Base-by-base conservation (phyloP, 2,888 invertebrate genomes). In the Phengaris arion region DNA sequence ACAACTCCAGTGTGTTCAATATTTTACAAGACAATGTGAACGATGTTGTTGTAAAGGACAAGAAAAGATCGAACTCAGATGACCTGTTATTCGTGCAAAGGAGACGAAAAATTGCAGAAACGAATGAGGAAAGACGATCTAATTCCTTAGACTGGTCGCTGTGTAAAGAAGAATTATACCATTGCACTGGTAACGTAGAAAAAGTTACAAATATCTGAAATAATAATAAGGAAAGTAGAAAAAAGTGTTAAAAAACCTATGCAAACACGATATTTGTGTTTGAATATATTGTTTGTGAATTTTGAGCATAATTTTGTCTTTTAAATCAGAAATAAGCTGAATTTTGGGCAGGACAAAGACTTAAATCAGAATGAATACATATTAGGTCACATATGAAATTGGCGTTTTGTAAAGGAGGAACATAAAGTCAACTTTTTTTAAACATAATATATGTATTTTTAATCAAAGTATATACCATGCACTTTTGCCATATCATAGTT, bases 31-130 rank as follows among this genome's bases (percentile, higher is more conserved):
- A 76, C 35, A 35, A 35, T 48, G 77, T 77, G 0, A 75, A 70
- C 1, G 77, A 79, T n/a, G 79, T 78, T 8, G 64, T 77, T 15
- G 74, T 76, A 7, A 72, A 69, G 4, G 81, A 81, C 13, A 77
- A 74, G 13, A 90, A 88, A 77, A 85, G 92, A 3, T 85, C 89
- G 0, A 88, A 89, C 68, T 93, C 92, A 0, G 92, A 92, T 69
- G 92, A 91, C 76, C 88, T 86, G 85, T 48, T 92, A 10, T 89
- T 87, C 75, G 87, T 86, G 0, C 82, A 84, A 57, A 83, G 91
- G 73, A 87, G 84, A 78, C 80, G 85, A 64, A 78, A 81, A 69
- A 74, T 86, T n/a, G 76, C 83, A 7, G 78, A 83, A 54, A 69
- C 80, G 2, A 80, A 80, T 22, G 46, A 80, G 8, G 82, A 81